Evolutionary conservation across 2,113 vertebrate genomes (phyloP), one percentile per base, ranked within the genome.

Genomic region (Passerina amoena): DNA sequence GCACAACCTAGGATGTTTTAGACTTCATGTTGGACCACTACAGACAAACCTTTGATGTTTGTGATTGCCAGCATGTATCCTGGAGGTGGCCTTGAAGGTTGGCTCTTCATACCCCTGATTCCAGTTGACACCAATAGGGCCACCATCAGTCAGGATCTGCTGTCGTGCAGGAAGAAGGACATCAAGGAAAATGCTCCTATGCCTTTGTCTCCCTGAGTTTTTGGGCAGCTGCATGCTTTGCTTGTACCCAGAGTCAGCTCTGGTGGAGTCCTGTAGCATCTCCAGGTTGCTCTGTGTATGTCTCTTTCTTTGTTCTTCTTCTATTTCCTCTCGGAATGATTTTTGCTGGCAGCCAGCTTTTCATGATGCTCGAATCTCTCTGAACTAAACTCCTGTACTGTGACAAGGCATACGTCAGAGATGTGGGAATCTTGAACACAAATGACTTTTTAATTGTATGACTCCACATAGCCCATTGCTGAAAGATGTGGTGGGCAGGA

Each of bases 361-460:
- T 81, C 51, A 18, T 3, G 15, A 38, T 0, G 5, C 33, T 93
- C 0, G 0, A 38, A 59, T 92, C 38, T 61, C 61, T 44, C 38
- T 31, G 16, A 70, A 87, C 53, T 78, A 57, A 66, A 56, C 57
- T 82, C 76, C 64, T 42, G 65, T 82, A 65, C 77, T 63, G 56
- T 83, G 86, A 92, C 72, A 91, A 84, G 81, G 44, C 70, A 86
- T 92, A 86, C 0, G 2, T 94, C 88, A 88, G 83, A 48, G 64
- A 75, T 3, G 47, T 28, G 48, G 72, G 69, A 78, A 86, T 90
- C 76, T 86, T 56, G 86, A 79, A 40, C 80, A 6, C 21, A 90
- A 94, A 93, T 28, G 88, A 75, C 72, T 94, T 90, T 94, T 94
- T 96, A 96, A 92, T 96, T 86, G 65, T 75, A 57, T 82, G 83